Conservation (phyloP, 2,113 vertebrate genomes). For the Natator depressus region DNA sequence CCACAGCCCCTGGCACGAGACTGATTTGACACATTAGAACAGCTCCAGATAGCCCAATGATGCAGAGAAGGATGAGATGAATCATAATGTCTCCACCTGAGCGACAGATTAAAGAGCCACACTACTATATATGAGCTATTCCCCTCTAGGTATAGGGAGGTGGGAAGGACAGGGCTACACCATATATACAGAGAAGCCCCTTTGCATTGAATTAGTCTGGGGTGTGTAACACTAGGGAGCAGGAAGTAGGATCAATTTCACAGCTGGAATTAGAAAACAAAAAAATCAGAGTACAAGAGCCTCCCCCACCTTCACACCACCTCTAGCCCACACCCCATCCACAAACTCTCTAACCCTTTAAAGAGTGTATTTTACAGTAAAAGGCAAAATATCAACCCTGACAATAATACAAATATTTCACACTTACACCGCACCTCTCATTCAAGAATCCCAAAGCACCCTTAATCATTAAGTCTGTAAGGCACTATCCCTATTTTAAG, state of each 20-base stretch:
- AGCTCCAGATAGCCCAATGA: slow-evolving; percentile 27
- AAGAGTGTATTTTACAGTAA: background rate
- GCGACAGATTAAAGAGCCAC: background rate
- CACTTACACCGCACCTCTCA: background rate
- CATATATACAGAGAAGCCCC: background rate
- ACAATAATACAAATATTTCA: too few species aligned
- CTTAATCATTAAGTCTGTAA: background rate
- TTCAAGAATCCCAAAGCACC: background rate
- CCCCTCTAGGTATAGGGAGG: rapidly evolving
- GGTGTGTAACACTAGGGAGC: background rate
- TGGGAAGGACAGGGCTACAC: background rate
- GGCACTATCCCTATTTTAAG: background rate
- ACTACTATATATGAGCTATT: background rate
- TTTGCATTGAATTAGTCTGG: background rate
- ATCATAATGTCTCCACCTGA: background rate
- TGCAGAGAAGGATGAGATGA: background rate
- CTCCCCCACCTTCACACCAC: too few species aligned
- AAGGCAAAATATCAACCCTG: background rate
- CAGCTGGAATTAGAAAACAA: background rate
- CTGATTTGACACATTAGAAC: slow-evolving; percentile 17
- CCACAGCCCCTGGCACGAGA: slow-evolving; percentile 31
- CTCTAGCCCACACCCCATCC: too few species aligned
- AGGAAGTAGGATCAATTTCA: background rate
- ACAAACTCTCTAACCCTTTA: too few species aligned
- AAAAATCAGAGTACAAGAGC: too few species aligned